Conservation (phyloP, 2,797 vertebrate species). For the Urophycis tenuis region DNA sequence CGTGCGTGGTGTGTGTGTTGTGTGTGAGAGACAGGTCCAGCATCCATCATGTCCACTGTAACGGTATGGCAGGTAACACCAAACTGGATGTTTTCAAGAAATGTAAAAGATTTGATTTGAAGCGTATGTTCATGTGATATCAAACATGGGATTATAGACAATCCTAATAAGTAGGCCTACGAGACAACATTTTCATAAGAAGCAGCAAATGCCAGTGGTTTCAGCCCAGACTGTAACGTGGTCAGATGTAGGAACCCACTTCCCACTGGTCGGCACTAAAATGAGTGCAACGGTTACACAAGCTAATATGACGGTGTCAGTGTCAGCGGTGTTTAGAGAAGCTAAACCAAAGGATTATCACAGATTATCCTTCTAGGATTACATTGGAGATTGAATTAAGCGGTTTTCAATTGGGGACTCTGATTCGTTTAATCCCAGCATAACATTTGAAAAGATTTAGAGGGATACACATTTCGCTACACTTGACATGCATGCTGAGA, state of each 20-base stretch:
- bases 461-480: neutral
- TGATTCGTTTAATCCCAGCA: neutral
- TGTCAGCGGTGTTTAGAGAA: neutral
- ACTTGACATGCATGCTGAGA: neutral
- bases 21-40: neutral
- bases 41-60: neutral
- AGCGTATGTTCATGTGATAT: neutral
- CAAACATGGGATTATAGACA: neutral
- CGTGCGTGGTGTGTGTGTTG: too few relatives aligned
- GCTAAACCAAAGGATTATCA: neutral
- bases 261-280: neutral
- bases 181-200: too few relatives aligned
- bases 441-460: neutral
- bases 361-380: neutral
- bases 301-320: neutral
- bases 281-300: neutral
- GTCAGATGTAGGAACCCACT: neutral
- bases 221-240: neutral
- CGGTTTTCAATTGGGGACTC: neutral
- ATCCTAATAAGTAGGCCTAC: neutral
- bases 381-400: neutral
- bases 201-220: neutral
- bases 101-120: neutral
- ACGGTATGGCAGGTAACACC: neutral
- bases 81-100: neutral